Percentiles rank a stretch among this genome's conserved stretches.
Evolutionary conservation across 2,797 vertebrate genomes (phyloP).

Genomic region (Dendrocincla fuliginosa): DNA sequence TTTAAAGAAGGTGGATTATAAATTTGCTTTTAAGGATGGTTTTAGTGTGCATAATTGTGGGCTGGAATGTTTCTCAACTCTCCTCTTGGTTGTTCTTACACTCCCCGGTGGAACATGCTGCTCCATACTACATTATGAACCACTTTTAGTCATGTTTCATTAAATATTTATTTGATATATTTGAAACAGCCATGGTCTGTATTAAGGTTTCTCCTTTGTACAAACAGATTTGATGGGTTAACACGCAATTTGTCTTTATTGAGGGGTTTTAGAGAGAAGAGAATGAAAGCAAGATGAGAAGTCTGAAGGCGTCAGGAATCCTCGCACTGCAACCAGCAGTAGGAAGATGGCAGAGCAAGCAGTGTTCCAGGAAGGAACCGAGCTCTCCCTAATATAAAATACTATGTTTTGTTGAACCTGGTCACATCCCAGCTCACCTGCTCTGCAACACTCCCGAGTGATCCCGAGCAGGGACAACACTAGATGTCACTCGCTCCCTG

Average conservation of each 20-base stretch:
- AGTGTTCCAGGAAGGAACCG: not conserved
- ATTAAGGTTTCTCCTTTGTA: conserved; percentile 1
- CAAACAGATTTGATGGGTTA: not conserved
- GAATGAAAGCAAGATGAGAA: not conserved
- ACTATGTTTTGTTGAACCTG: not conserved
- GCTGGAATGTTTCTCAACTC: conserved; percentile 12
- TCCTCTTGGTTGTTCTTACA: conserved; percentile 16
- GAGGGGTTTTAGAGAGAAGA: not conserved
- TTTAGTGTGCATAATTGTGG: conserved; percentile 44
- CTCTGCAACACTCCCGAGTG: fast-evolving
- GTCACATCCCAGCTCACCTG: not conserved
- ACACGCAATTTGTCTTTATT: not conserved
- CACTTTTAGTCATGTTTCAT: conserved; percentile 53
- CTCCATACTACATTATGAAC: conserved; percentile 36
- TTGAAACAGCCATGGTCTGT: not conserved
- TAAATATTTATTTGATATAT: conserved; percentile 67
- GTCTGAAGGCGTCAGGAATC: not conserved
- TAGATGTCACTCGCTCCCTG: conserved; percentile 69
- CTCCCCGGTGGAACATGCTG: not conserved
- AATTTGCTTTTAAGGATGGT: conserved; percentile 57
- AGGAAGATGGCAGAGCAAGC: not conserved
- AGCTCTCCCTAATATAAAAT: not conserved
- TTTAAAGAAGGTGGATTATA: conserved; percentile 56
- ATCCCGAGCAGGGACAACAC: conserved; percentile 29
- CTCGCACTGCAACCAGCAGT: not conserved